Evolutionary conservation across 2,113 vertebrate species (phyloP).

Genomic region (Dasypus novemcinctus): DNA sequence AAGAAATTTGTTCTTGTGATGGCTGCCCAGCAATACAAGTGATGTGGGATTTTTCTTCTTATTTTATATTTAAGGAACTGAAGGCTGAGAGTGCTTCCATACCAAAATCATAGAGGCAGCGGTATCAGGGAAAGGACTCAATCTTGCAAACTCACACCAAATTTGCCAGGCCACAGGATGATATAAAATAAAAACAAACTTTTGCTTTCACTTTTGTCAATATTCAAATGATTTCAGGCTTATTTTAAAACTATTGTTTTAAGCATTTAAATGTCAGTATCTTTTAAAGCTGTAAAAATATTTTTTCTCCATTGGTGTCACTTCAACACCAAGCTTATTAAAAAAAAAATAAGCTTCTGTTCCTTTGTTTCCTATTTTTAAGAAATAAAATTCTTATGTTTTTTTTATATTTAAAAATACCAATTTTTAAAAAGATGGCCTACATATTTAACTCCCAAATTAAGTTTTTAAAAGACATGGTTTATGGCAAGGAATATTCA

Average conservation of each 20-base stretch:
- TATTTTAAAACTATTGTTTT: conserved; percentile 45
- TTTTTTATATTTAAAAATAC: conserved; percentile 15
- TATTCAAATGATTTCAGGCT: not conserved
- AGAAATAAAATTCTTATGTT: not conserved
- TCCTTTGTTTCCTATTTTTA: not conserved
- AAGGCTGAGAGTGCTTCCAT: not conserved
- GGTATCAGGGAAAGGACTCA: not conserved
- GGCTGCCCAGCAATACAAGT: not conserved
- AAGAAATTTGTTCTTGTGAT: not conserved
- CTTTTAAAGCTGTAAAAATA: conserved; percentile 70
- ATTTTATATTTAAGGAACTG: not conserved
- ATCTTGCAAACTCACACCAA: not conserved
- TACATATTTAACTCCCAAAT: conserved; percentile 17
- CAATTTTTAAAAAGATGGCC: not conserved
- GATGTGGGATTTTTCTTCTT: not conserved
- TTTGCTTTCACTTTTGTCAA: conserved; percentile 23
- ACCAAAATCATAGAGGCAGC: not conserved
- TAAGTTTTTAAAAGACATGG: not conserved
- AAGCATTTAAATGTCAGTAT: conserved; percentile 71
- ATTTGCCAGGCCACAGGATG: not conserved
- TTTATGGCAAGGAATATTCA: conserved; percentile 29
- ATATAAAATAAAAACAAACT: not conserved
- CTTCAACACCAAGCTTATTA: conserved; percentile 27
- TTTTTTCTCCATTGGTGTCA: not conserved
- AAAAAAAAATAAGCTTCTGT: conserved; percentile 24